Base-by-base conservation (phyloP, 2,113 vertebrate genomes). In the Sebastes schlegelii region DNA sequence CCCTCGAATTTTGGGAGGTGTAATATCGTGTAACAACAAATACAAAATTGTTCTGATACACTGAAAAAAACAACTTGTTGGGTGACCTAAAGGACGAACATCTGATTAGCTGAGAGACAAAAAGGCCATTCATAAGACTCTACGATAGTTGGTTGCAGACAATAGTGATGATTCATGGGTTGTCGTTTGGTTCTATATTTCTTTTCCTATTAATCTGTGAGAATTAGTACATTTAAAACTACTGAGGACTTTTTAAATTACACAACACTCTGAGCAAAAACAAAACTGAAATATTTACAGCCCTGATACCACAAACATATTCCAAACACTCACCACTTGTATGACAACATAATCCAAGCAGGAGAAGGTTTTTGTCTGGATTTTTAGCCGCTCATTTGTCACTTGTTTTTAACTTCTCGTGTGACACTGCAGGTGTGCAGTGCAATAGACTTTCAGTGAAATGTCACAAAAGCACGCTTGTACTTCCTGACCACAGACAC, bases 401-500 rank as follows among this genome's bases (percentile, higher is more conserved):
- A 68, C 43, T 1, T n/a, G 46, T 73, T 40, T 78, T 40, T 14
- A 64, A 43, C 46, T n/a, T 62, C 62, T 69, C 43, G 1, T 8
- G 61, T 1, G 40, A 61, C 73, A 62, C n/a, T 66, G 62, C 90
- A 85, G 88, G 87, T 86, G 69, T 90, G 74, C 84, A 83, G 62
- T 82, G 86, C 86, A 90, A 78, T 60, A 61, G 49, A 73, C 78
- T 86, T 90, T 55, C 58, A 79, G 76, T 70, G 67, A 91, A 88
- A 87, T 83, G 82, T 80, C 82, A 88, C 74, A 87, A 79, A 89
- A 69, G 76, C 80, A 79, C 14, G 74, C 65, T 62, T 87, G 58
- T 82, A 94, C 93, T 95, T 95, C 95, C 95, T 95, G 94, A 90
- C 91, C 86, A 83, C 90, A 93, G 83, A 76, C 6, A 11, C 13